A percentile compares a stretch with the other conserved stretches of the same genome.
Evolutionary conservation across 1,140 invertebrate species (phyloP).

Genomic region (Reticulitermes speratus): DNA sequence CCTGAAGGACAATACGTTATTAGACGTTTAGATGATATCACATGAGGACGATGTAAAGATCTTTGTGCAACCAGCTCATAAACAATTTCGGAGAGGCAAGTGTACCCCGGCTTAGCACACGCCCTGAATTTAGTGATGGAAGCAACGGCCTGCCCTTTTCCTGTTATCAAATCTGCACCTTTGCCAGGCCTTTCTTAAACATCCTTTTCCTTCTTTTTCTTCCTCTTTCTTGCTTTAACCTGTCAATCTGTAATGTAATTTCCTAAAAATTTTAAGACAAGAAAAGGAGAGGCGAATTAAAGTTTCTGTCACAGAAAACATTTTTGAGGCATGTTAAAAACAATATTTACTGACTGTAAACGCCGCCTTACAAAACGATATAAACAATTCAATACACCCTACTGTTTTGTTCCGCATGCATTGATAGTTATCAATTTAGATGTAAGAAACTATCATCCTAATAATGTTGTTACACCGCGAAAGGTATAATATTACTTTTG

Average conservation of each 20-base stretch:
- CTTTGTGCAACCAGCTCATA: background rate
- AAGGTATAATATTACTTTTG: too few relatives aligned
- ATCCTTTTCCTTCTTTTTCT: background rate
- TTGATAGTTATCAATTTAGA: background rate
- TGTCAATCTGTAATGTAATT: background rate
- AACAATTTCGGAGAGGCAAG: background rate
- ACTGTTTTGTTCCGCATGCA: background rate
- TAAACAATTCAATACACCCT: background rate
- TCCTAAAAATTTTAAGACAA: background rate
- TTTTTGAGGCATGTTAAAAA: constrained; percentile 3
- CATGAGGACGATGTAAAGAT: background rate
- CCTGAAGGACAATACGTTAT: background rate
- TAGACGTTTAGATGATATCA: background rate
- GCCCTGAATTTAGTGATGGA: background rate
- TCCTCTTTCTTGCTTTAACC: background rate
- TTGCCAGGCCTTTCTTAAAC: background rate
- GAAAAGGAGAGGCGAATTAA: background rate
- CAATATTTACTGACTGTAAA: background rate
- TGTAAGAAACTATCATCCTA: background rate
- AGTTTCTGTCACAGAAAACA: background rate
- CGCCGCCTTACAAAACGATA: background rate
- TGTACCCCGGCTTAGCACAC: background rate
- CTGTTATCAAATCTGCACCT: background rate
- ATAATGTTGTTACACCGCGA: too few relatives aligned
- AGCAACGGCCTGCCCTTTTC: background rate